A percentile compares a stretch with the other conserved stretches of the same genome.
Evolutionary conservation across 2,888 invertebrate species (phyloP).

Genomic region (Melinaea menophilus): DNA sequence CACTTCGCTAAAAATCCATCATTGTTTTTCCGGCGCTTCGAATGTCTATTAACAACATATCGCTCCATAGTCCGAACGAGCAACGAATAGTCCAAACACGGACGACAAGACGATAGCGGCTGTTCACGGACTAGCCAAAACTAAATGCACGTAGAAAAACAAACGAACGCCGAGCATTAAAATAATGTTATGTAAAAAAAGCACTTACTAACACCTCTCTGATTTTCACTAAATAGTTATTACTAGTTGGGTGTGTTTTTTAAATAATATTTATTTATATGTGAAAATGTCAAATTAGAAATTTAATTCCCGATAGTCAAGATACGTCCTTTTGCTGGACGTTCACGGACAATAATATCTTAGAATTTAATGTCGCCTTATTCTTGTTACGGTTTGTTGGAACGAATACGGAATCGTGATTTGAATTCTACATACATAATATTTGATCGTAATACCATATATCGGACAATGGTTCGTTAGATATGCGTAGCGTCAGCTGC

Average conservation of each 20-base stretch:
- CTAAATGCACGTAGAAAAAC: slow-evolving; percentile 53
- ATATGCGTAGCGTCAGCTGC: slow-evolving; percentile 53
- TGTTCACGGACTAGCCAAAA: slow-evolving; percentile 44
- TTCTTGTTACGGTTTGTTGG: slow-evolving; percentile 74
- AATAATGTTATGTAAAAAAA: slow-evolving; percentile 65
- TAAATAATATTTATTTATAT: slow-evolving; percentile 49
- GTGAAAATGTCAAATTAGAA: slow-evolving; percentile 31
- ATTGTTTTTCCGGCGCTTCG: slow-evolving; percentile 53
- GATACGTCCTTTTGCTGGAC: slow-evolving; percentile 58
- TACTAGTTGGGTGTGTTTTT: slow-evolving; percentile 19
- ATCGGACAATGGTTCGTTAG: slow-evolving; percentile 63
- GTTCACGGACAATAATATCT: slow-evolving; percentile 59
- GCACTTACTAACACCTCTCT: slow-evolving; percentile 55
- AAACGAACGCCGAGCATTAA: slow-evolving; percentile 51
- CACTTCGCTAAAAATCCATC: slow-evolving; percentile 64
- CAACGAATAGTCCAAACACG: slow-evolving; percentile 40
- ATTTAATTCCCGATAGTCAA: slow-evolving; percentile 25
- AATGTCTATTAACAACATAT: slow-evolving; percentile 62
- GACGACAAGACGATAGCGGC: slow-evolving; percentile 42
- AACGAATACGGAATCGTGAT: slow-evolving; percentile 71
- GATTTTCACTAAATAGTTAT: slow-evolving; percentile 38
- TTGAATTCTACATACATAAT: slow-evolving; percentile 55
- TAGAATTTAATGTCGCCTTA: slow-evolving; percentile 62
- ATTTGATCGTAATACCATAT: slow-evolving; percentile 58
- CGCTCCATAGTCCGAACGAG: slow-evolving; percentile 58